Evolutionary conservation across 1,140 invertebrate genomes (phyloP), one percentile per base, ranked within the genome.

Genomic region (Caenorhabditis tropicalis): DNA sequence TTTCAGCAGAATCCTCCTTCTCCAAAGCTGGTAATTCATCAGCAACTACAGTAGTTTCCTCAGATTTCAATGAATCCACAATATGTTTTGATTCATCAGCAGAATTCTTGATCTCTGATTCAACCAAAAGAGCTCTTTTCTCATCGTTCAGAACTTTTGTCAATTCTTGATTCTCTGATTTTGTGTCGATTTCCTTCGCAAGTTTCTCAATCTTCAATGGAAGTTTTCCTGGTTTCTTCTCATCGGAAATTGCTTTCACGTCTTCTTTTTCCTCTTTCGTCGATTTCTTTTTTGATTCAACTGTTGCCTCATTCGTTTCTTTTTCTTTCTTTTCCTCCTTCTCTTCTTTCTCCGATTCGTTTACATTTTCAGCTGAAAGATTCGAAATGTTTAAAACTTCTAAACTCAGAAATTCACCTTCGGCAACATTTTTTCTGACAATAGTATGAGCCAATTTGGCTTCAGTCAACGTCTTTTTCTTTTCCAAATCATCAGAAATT

Each of bases 391-490:
- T 27, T 27, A 9, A 15, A 24, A 56, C 1, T 27, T 10, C 2
- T 15, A 10, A 12, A 12, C 12, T 21, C 7, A 27, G 2, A 10
- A 27, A 56, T 21, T 58, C 31, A 56, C 43, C 81, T 60, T 82
- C 53, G 36, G 29, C 81, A 21, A 82, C 81, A 6, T 82, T 60
- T 46, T 29, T 82, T 0, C 53, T 31, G 31, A 60, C 56, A 31
- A 82, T 43, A 29, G 60, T 82, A 10, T 82, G 82, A 48, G 82
- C 82, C 82, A 65, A 46, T 21, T 65, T 58, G 27, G 60, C 58
- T 31, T 65, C 81, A 16, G n/a, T 46, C 56, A 82, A 82, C 1
- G 80, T 51, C 15, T 48, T 82, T 31, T 60, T 56, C 39, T 46
- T 12, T 24, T 36, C 27, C 58, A 70, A 39, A 4, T 24, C 16